Base-by-base conservation (phyloP, 2,888 invertebrate species). In the Latheticus oryzae region DNA sequence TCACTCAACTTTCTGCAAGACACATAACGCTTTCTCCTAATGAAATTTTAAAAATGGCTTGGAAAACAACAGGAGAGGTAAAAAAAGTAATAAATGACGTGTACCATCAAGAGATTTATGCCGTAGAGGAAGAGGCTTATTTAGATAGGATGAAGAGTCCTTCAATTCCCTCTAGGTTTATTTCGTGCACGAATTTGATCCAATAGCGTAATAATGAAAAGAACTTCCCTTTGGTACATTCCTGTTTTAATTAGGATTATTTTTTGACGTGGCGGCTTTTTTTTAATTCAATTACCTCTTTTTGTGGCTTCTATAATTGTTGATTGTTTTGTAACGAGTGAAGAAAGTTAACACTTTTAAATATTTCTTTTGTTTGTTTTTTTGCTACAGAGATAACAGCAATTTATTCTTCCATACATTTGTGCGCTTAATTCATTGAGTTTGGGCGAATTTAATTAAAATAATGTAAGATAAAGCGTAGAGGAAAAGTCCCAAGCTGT, bases 21-120 rank as follows among this genome's bases (percentile, higher is more conserved):
- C 45, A 45, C 45, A 45, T 45, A 45, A 32, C 45, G 45, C 45
- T 45, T 45, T 45, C 45, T 45, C 15, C 45, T 45, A 45, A 45
- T 45, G 35, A 37, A 48, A 48, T 48, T 33, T 48, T 48, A 48
- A 48, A 48, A 48, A 48, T 24, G 33, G 24, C 24, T 35, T 35
- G 48, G 33, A 48, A 35, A 48, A 21, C 15, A 24, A 23, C 23
- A 15, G 24, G 13, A 19, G 21, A 19, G 21, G 19, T 11, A 32
- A 13, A 23, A 33, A 47, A 16, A 7, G 43, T 30, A 43, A 43
- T 16, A 30, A 28, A 43, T 26, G 40, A 40, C 17, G 35, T 13
- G 17, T n/a, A 35, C 17, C 35, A 35, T 33, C 33, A 8, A 19
- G 17, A 35, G 35, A 35, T 35, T 35, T 35, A 35, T 17, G 19